Evolutionary conservation across 2,888 invertebrate species (phyloP), one percentile per base, ranked within the genome.

Genomic region (Unio pictorum): DNA sequence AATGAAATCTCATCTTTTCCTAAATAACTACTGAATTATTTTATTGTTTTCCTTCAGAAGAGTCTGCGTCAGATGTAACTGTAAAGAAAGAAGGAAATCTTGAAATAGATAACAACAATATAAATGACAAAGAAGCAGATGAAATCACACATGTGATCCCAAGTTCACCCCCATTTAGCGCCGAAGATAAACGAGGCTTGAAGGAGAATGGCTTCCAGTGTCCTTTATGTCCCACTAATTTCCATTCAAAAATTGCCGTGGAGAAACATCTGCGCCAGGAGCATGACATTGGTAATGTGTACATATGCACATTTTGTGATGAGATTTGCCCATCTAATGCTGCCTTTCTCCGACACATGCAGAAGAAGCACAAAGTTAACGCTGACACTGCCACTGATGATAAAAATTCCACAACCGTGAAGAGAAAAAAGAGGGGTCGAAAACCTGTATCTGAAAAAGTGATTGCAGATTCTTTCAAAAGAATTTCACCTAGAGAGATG

Each of bases 271-370:
- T 76, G 11, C 61, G 69, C 63, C 54, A 69, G 23, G 65, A 72
- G 18, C 80, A 80, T 67, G 80, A 80, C 57, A 75, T 80, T 54
- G 80, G 80, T 8, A 80, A 80, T 67, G 68, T 78, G 30, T 80
- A 80, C 64, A 67, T 73, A 30, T 80, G 80, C 56, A 66, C 72
- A 0, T 62, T 74, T 11, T 80, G 80, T 66, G 73, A 75, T 55
- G 71, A 76, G 45, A 63, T 80, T 20, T 80, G 80, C 66, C 76
- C 69, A 30, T 78, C 80, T 15, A 78, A 80, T 55, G 68, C 63
- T 23, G 72, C 74, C 15, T 60, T 76, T 26, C 69, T 71, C 55
- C 69, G 69, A 45, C 75, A 75, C 58, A 23, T 72, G 60, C 59
- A 58, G n/a, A 68, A 67, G 7, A 30, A 62, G 4, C 72, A 75